Conservation (phyloP, 2,113 vertebrate genomes). For the Aptenodytes patagonicus region DNA sequence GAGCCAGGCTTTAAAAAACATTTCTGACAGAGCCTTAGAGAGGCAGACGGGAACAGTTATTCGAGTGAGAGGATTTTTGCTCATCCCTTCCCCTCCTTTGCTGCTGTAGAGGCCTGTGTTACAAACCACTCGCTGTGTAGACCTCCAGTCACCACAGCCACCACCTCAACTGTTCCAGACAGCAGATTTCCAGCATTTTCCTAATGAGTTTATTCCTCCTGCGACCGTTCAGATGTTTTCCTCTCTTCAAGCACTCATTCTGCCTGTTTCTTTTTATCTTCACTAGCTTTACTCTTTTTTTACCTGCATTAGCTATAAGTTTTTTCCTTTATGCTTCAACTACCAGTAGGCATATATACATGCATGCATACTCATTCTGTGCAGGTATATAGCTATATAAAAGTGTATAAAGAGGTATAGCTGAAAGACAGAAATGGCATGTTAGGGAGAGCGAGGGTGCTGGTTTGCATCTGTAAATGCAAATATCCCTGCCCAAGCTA, state of each 20-base stretch:
- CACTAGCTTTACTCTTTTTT: background rate
- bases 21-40: background rate
- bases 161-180: background rate
- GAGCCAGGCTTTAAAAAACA: background rate
- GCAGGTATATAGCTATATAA: background rate
- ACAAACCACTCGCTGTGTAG: background rate
- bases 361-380: background rate
- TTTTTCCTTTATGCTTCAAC: background rate
- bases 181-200: background rate
- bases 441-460: background rate
- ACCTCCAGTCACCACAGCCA: background rate
- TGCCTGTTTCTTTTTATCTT: background rate
- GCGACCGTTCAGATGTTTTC: background rate
- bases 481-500: background rate
- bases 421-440: background rate
- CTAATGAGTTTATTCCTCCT: background rate
- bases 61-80: background rate
- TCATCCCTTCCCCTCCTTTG: background rate
- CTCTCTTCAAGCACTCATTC: background rate
- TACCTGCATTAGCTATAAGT: background rate
- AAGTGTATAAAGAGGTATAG: background rate
- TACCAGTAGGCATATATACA: too few species aligned
- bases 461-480: background rate
- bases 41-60: background rate
- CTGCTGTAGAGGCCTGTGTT: background rate